Percentiles rank a stretch among this genome's conserved stretches.
Conservation (phyloP, 2,113 vertebrate genomes). For the Elephas maximus region DNA sequence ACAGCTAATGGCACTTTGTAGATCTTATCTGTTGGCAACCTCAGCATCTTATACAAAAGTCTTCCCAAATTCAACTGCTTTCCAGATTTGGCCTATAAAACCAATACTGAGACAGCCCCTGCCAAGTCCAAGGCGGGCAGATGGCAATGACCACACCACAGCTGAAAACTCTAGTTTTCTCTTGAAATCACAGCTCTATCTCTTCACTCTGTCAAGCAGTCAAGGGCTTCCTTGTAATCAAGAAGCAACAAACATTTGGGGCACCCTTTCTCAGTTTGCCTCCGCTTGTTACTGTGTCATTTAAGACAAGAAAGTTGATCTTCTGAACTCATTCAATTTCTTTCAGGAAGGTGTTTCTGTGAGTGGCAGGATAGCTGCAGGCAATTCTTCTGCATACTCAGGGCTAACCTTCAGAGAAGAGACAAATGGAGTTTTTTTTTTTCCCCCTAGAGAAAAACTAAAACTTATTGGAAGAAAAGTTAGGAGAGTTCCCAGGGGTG, state of each 20-base stretch:
- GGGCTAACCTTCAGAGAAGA: background rate
- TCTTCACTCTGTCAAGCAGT: background rate
- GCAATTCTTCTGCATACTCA: background rate
- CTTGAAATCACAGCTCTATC: background rate
- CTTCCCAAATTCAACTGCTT: constrained; percentile 1
- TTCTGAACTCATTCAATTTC: constrained; percentile 16
- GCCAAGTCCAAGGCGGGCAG: background rate
- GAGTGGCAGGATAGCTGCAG: background rate
- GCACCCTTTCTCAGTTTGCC: background rate
- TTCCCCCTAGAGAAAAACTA: background rate
- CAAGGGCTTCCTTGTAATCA: background rate
- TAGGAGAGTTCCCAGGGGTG: background rate
- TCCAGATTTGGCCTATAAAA: background rate
- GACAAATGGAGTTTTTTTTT: background rate
- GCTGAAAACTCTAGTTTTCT: background rate
- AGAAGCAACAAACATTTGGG: background rate
- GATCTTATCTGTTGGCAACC: background rate
- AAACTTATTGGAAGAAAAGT: background rate
- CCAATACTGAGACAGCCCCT: background rate
- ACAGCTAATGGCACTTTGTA: background rate
- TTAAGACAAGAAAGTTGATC: background rate
- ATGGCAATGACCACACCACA: background rate
- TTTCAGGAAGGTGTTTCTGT: background rate
- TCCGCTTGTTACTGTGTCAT: background rate
- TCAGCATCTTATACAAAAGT: background rate